A percentile compares a stretch with the other conserved stretches of the same genome.
Evolutionary conservation across 2,113 vertebrate species (phyloP).

Genomic region (Monopterus albus): DNA sequence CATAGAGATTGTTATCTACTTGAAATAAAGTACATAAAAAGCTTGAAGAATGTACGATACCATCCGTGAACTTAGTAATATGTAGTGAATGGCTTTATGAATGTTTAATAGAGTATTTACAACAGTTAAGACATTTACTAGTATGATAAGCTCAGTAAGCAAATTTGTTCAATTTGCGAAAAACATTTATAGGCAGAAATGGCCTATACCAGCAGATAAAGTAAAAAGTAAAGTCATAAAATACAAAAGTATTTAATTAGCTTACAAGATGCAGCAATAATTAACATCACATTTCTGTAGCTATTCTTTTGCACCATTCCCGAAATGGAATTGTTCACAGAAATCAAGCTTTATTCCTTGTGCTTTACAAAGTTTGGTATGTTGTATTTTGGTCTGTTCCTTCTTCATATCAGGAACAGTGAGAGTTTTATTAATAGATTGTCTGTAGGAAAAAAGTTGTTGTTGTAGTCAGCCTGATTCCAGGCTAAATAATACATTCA

Average conservation of each 20-base stretch:
- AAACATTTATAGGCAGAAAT: no score
- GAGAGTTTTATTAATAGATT: constrained; percentile 12
- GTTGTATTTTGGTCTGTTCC: neutral
- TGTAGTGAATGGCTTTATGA: no score
- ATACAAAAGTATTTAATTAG: neutral
- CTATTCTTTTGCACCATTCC: no score
- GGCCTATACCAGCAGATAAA: no score
- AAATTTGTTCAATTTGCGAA: no score
- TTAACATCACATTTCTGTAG: neutral
- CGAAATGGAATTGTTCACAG: neutral
- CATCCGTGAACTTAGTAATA: no score
- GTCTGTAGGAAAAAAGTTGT: neutral
- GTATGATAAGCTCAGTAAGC: no score
- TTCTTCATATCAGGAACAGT: neutral
- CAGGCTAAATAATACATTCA: constrained; percentile 16
- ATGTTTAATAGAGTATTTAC: no score
- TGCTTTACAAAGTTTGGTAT: neutral
- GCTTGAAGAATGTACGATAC: no score
- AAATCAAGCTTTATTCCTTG: neutral
- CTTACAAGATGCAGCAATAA: neutral
- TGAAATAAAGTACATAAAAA: no score
- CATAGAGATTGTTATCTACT: no score
- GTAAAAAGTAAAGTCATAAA: neutral
- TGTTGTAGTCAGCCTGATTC: neutral
- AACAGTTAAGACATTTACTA: no score